Conservation (phyloP, 2,888 invertebrate species). For the Theretra japonica region DNA sequence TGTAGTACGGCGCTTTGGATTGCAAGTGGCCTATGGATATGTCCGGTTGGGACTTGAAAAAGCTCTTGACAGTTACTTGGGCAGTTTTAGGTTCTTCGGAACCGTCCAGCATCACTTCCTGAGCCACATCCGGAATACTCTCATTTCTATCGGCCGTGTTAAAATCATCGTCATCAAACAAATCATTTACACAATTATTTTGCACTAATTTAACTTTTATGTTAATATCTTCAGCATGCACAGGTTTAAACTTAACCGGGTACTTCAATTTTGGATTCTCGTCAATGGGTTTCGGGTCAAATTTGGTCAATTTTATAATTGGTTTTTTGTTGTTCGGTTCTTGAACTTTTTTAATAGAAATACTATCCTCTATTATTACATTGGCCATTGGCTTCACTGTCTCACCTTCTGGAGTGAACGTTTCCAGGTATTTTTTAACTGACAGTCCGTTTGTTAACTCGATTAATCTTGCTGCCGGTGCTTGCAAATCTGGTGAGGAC, state of each 20-base stretch:
- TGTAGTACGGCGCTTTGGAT: slow-evolving; percentile 69
- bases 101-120: slow-evolving; percentile 66
- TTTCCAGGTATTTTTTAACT: slow-evolving; percentile 71
- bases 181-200: slow-evolving; percentile 30
- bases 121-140: slow-evolving; percentile 68
- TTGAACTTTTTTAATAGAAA: slow-evolving; percentile 49
- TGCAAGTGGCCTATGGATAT: slow-evolving; percentile 67
- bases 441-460: slow-evolving; percentile 53
- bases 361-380: slow-evolving; percentile 32
- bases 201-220: slow-evolving; percentile 55
- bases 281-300: slow-evolving; percentile 37
- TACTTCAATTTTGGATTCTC: slow-evolving; percentile 47
- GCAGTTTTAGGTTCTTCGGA: slow-evolving; percentile 48
- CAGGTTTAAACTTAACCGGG: slow-evolving; percentile 60
- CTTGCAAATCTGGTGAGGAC: slow-evolving; percentile 40
- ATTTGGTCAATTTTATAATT: slow-evolving; percentile 62
- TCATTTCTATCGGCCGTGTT: slow-evolving; percentile 40
- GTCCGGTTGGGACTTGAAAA: slow-evolving; percentile 29
- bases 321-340: slow-evolving; percentile 39
- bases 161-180: slow-evolving; percentile 41
- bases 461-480: slow-evolving; percentile 51
- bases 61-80: slow-evolving; percentile 49
- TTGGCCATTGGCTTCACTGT: slow-evolving; percentile 37
- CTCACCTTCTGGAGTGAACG: slow-evolving; percentile 63
- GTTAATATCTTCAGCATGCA: slow-evolving; percentile 41